phyloP scores from a whole-genome alignment of 2,113 vertebrate species.

The Rousettus leschenaultii region DNA sequence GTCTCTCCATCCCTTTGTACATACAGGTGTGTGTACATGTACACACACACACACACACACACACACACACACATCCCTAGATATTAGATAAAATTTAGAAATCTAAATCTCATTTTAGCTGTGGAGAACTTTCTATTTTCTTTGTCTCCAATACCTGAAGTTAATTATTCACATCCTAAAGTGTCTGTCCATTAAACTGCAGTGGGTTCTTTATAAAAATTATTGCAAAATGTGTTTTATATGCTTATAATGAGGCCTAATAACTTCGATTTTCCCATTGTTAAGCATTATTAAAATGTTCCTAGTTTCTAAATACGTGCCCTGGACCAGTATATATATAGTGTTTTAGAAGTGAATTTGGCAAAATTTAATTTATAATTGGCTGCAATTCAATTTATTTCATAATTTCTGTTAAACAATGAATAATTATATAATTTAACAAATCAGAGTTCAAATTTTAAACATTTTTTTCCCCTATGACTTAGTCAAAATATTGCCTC shows the following conservation, averaged over 20 bases:
- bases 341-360: background rate
- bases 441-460: background rate
- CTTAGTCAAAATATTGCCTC: conserved; percentile 24
- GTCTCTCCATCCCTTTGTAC: background rate
- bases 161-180: conserved; percentile 22
- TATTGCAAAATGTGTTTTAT: conserved; percentile 13
- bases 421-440: conserved; percentile 28
- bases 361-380: conserved; percentile 13
- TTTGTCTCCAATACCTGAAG: background rate
- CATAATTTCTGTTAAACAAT: conserved; percentile 14
- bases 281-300: conserved; percentile 1
- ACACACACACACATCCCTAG: background rate
- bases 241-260: background rate
- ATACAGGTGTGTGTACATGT: background rate
- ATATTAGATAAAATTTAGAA: background rate
- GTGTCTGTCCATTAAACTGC: background rate
- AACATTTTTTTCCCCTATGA: background rate
- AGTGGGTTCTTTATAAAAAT: background rate
- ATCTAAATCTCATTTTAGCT: conserved; percentile 2
- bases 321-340: background rate
- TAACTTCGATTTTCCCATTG: background rate
- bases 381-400: conserved; percentile 1
- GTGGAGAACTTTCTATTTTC: background rate
- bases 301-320: background rate
- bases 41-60: background rate